Base-by-base conservation (phyloP, 2,113 vertebrate genomes). In the Ophiodon elongatus region DNA sequence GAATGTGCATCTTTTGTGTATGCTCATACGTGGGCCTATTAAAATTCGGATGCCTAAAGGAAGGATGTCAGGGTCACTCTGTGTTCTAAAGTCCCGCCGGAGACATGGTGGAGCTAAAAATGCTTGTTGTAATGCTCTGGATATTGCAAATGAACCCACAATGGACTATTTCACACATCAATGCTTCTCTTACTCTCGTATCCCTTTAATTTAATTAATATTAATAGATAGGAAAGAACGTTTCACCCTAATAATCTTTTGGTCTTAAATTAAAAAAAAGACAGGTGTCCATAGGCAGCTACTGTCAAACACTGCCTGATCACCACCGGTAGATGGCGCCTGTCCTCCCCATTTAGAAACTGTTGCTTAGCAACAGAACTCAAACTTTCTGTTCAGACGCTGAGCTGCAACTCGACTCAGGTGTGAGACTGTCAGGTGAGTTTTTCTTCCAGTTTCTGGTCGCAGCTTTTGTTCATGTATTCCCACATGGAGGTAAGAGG, bases 321-420 rank as follows among this genome's bases (percentile, higher is more conserved):
- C 25, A 27, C 54, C 66, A 29, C 83, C 70, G 21, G 21, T 35
- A 84, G 85, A 71, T 33, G 84, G 70, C 84, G 50, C 27, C 19
- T 4, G 50, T 31, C 35, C 2, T 14, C 6, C 4, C 33, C 25
- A 14, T 25, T 8, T 6, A 11, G n/a, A 74, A 23, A 31, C 1
- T 0, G 91, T 92, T 88, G 80, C 93, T 33, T 65, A 65, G 92
- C 87, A 93, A 91, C 91, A 54, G 35, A 68, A 73, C 4, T n/a
- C 52, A 90, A 90, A 92, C 89, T 77, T 52, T 68, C 15, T 31
- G 8, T 23, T 6, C 0, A 6, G 13, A 31, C 43, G 19, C 19
- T 52, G 1, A 2, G 19, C 17, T 50, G 17, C 41, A 41, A 47
- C 10, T 41, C 54, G 11, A 6, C 43, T 39, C 7, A n/a, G 7